Percentiles rank a stretch among this genome's conserved stretches.
phyloP scores from a whole-genome alignment of 2,797 vertebrate species.

The Paratrypauchen microcephalus region DNA sequence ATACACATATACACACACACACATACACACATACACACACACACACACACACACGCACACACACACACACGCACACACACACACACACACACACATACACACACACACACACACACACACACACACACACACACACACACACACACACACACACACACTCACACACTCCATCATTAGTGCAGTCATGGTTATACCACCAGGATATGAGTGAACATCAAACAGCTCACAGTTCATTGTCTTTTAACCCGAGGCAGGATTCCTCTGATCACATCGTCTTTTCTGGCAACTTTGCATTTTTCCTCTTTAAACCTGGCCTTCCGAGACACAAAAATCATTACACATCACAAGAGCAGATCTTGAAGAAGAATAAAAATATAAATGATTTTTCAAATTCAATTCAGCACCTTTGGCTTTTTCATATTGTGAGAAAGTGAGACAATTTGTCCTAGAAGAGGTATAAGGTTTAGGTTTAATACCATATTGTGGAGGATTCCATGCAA shows the following conservation, averaged over 20 bases:
- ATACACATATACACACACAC: too few species aligned
- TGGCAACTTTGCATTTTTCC: slow-evolving; percentile 57
- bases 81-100: slow-evolving; percentile 28
- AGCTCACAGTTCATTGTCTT: slow-evolving; percentile 46
- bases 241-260: slow-evolving; percentile 63
- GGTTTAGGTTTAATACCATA: too few species aligned
- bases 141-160: too few species aligned
- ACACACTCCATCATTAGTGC: slow-evolving; percentile 69
- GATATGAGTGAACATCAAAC: slow-evolving; percentile 73
- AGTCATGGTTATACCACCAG: slow-evolving; percentile 63
- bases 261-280: slow-evolving; percentile 51
- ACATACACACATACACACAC: too few species aligned
- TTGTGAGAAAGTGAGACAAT: slow-evolving; percentile 25
- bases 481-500: too few species aligned
- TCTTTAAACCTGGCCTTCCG: slow-evolving; percentile 24
- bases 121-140: too few species aligned
- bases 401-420: slow-evolving; percentile 31
- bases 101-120: too few species aligned
- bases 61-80: too few species aligned
- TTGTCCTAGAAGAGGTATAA: slow-evolving; percentile 30
- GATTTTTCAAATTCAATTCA: slow-evolving; percentile 37
- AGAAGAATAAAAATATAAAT: slow-evolving; percentile 42
- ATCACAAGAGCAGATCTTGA: slow-evolving; percentile 28
- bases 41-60: too few species aligned
- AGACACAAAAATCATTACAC: slow-evolving; percentile 51